Evolutionary conservation across 2,113 vertebrate species (phyloP).

Genomic region (Lathamus discolor): DNA sequence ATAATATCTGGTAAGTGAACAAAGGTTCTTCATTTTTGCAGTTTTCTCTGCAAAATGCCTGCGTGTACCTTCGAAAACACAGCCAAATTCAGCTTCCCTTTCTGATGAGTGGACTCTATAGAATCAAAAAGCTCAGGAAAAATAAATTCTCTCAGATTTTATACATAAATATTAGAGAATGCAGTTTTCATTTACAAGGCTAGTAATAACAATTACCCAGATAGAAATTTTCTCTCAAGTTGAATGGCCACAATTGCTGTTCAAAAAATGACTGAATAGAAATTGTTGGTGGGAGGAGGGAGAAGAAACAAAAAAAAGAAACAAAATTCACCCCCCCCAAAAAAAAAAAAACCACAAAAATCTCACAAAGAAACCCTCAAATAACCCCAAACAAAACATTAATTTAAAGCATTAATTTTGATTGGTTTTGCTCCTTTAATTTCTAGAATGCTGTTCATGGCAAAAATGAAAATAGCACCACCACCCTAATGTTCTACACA

Average conservation of each 20-base stretch:
- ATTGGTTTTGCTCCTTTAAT: background rate
- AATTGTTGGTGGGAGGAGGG: background rate
- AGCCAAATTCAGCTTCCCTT: background rate
- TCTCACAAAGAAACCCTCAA: too few species aligned
- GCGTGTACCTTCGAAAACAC: background rate
- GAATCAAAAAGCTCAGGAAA: background rate
- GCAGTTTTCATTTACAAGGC: background rate
- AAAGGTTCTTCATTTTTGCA: background rate
- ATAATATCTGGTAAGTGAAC: background rate
- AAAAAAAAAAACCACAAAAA: too few species aligned
- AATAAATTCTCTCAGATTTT: background rate
- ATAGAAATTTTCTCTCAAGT: background rate
- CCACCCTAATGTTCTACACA: background rate
- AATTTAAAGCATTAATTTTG: background rate
- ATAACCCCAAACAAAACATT: background rate
- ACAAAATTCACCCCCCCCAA: too few species aligned
- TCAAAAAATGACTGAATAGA: background rate
- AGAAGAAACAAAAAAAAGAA: background rate
- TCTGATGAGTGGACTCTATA: background rate
- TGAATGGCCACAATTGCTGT: background rate
- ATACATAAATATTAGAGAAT: background rate
- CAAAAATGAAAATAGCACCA: background rate
- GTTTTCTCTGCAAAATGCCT: background rate
- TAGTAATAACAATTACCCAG: background rate
- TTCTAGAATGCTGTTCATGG: background rate